phyloP scores from a whole-genome alignment of 2,888 invertebrate species.

The Aleiodes testaceus region DNA sequence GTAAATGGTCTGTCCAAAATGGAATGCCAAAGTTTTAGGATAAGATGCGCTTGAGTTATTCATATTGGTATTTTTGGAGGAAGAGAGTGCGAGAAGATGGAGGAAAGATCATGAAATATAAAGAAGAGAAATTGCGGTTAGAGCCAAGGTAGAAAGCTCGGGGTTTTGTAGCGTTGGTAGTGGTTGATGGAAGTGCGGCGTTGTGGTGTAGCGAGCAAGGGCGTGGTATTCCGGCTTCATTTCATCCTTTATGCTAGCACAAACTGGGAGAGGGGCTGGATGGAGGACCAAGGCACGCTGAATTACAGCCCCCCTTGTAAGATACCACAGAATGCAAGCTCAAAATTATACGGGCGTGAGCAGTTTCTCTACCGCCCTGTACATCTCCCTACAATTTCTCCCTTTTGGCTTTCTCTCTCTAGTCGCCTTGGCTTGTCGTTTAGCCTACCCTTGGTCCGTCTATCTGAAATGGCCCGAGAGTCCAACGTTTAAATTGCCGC shows the following conservation, averaged over 20 bases:
- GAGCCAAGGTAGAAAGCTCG: constrained; percentile 52
- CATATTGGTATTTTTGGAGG: constrained; percentile 10
- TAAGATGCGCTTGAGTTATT: not conserved
- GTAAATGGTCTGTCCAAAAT: constrained; percentile 34
- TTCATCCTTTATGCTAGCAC: constrained; percentile 66
- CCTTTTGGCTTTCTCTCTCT: constrained; percentile 36
- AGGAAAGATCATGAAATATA: constrained; percentile 30
- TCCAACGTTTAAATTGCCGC: constrained; percentile 20
- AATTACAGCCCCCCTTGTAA: constrained; percentile 70
- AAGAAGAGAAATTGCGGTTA: constrained; percentile 53
- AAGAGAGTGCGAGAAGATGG: constrained; percentile 22
- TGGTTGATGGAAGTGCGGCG: constrained; percentile 50
- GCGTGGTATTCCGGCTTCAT: constrained; percentile 69
- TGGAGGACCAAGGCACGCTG: constrained; percentile 57
- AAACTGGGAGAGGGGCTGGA: constrained; percentile 42
- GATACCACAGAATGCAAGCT: constrained; percentile 71
- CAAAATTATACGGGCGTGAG: constrained; percentile 71
- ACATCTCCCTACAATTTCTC: constrained; percentile 37
- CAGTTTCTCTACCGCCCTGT: constrained; percentile 55
- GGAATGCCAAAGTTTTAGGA: not conserved
- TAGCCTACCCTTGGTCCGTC: constrained; percentile 23
- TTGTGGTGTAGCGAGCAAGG: constrained; percentile 51
- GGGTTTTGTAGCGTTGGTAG: constrained; percentile 51
- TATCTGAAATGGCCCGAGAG: not conserved
- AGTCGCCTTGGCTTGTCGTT: constrained; percentile 35